These are phyloP conservation scores for Chaenocephalus aceratus DNA, from an alignment of 2,113 vertebrate species.

Conservation along the genomic window DNA sequence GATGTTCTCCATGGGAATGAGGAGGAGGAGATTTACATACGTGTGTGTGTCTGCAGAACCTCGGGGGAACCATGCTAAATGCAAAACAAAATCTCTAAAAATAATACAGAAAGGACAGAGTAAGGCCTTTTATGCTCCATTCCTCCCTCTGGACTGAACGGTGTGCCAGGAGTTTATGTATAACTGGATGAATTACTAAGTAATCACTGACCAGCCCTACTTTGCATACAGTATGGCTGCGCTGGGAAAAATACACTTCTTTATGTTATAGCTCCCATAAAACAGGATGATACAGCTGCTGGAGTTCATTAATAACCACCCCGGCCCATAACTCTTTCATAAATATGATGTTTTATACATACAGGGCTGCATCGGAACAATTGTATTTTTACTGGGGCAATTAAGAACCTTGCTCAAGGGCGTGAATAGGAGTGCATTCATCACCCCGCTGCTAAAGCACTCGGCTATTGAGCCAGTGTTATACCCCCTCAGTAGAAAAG, in stretches of 20 bases:
- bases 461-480: constrained; percentile 61
- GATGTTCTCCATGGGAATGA: constrained; percentile 61
- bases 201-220: constrained; percentile 67
- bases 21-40: constrained; percentile 59
- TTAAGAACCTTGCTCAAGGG: constrained; percentile 81
- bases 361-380: constrained; percentile 49
- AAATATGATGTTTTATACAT: constrained; percentile 63
- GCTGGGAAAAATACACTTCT: constrained; percentile 54
- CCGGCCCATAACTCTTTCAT: constrained; percentile 53
- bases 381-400: constrained; percentile 72
- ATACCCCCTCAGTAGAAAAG: constrained; percentile 56
- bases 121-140: constrained; percentile 55
- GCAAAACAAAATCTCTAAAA: constrained; percentile 10
- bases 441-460: constrained; percentile 72
- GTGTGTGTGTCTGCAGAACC: constrained; percentile 48
- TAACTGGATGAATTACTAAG: constrained; percentile 74
- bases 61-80: constrained; percentile 57
- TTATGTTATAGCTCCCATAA: constrained; percentile 63
- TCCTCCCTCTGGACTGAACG: constrained; percentile 61
- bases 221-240: constrained; percentile 55
- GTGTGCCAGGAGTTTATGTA: constrained; percentile 68
- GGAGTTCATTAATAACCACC: constrained; percentile 68
- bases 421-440: constrained; percentile 65
- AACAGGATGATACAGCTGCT: constrained; percentile 56
- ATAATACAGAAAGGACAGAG: constrained; percentile 63